Percentiles rank a stretch among this genome's conserved stretches.
Evolutionary conservation across 2,797 vertebrate genomes (phyloP).

Genomic region (Psittacula echo): DNA sequence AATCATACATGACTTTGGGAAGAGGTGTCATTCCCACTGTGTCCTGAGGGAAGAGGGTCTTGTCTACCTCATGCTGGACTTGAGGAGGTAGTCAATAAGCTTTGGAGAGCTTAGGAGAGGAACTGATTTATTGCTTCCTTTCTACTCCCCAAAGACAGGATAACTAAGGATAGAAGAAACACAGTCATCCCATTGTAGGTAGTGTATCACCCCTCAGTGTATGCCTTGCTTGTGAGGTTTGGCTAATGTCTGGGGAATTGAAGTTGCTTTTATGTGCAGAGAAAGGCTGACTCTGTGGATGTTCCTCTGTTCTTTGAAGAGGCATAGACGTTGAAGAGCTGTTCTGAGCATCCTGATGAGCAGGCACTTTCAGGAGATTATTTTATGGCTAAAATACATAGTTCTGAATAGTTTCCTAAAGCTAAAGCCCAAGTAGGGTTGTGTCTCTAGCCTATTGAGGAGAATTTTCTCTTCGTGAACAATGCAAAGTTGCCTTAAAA

Average conservation of each 20-base stretch:
- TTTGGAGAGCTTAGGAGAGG: not conserved
- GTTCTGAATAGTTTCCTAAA: not conserved
- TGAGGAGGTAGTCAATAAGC: not conserved
- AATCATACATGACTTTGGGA: rapidly evolving
- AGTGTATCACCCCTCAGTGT: not conserved
- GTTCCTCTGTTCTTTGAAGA: not conserved
- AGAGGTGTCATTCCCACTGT: not conserved
- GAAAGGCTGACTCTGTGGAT: not conserved
- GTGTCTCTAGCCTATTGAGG: not conserved
- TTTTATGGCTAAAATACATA: not conserved
- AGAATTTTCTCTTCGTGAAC: not conserved
- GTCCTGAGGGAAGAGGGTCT: not conserved
- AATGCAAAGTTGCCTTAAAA: not conserved
- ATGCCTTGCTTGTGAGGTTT: not conserved
- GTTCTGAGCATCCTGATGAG: not conserved
- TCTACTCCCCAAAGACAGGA: not conserved
- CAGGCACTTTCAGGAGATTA: not conserved
- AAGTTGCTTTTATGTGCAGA: not conserved
- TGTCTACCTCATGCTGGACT: not conserved
- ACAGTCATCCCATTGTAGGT: not conserved
- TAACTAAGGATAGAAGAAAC: not conserved
- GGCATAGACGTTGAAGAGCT: not conserved
- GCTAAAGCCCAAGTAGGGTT: not conserved
- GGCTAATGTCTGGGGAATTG: not conserved
- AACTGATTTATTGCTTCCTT: not conserved